A percentile compares a stretch with the other conserved stretches of the same genome.
These are phyloP conservation scores for Melanotaenia parkinsoni DNA, from an alignment of 2,797 vertebrate species.

Conservation along the genomic window DNA sequence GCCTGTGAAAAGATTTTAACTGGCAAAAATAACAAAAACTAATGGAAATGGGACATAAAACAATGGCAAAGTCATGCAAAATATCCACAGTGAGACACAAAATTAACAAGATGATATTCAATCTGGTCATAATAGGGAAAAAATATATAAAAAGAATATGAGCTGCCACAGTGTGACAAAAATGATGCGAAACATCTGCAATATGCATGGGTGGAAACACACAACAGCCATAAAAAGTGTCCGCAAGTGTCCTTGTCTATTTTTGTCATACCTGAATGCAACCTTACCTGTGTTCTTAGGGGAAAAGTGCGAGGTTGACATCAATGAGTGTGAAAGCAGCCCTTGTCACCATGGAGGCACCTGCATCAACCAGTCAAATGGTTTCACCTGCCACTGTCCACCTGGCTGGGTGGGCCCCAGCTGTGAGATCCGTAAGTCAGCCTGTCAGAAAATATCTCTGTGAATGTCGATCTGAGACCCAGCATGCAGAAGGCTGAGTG, in stretches of 20 bases:
- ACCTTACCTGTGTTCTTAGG: conserved; percentile 73
- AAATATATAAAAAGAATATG: neutral
- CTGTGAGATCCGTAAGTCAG: conserved; percentile 96
- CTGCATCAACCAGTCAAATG: conserved; percentile 93
- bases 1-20: too few relatives aligned
- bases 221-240: neutral
- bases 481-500: conserved; percentile 12
- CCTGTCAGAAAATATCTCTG: conserved; percentile 22
- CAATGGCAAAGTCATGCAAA: neutral
- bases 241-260: neutral
- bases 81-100: neutral
- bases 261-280: conserved; percentile 19
- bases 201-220: neutral
- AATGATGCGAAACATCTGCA: neutral
- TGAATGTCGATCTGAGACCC: conserved; percentile 19
- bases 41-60: neutral
- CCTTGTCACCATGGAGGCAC: conserved; percentile 95
- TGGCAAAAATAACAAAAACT: too few relatives aligned
- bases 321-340: conserved; percentile 94
- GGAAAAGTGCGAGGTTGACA: conserved; percentile 91
- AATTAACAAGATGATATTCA: neutral
- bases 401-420: conserved; percentile 95
- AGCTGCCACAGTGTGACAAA: neutral
- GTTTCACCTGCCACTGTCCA: conserved; percentile 93
- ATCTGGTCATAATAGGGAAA: neutral